A percentile compares a stretch with the other conserved stretches of the same genome.
These are phyloP conservation scores for Trypoxylon attenuatum DNA, from an alignment of 2,888 invertebrate species.

Conservation along the genomic window DNA sequence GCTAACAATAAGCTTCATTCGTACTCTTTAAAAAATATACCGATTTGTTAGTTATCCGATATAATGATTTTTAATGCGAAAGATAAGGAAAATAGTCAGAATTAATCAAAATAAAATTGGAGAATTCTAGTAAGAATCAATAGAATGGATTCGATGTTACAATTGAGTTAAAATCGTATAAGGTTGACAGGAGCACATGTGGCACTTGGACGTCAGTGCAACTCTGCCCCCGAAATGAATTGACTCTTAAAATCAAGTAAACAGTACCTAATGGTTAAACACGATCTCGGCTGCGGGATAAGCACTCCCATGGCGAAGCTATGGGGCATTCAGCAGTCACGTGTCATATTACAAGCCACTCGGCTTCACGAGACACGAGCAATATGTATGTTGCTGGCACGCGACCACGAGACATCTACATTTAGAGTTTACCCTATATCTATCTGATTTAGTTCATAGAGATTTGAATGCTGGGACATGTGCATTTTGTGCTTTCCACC, in stretches of 20 bases:
- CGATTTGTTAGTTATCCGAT: too few species aligned
- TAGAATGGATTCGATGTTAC: neutral
- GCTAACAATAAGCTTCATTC: too few species aligned
- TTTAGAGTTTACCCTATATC: conserved; percentile 32
- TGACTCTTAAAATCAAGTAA: conserved; percentile 65
- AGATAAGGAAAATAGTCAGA: too few species aligned
- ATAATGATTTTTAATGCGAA: neutral
- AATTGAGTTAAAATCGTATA: neutral
- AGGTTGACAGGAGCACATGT: neutral
- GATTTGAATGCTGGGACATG: neutral
- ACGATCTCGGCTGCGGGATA: conserved; percentile 41
- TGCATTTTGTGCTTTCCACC: too few species aligned
- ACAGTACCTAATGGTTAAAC: conserved; percentile 67
- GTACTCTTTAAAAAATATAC: too few species aligned
- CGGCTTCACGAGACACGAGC: conserved; percentile 56
- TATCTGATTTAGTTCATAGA: conserved; percentile 2
- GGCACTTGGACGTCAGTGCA: neutral
- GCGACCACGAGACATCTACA: conserved; percentile 54
- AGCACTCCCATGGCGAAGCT: conserved; percentile 31
- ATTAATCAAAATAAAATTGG: too few species aligned
- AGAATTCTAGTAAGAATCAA: too few species aligned
- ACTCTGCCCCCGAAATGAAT: conserved; percentile 28
- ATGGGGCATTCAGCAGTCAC: conserved; percentile 62
- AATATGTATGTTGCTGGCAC: conserved; percentile 70
- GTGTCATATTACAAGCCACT: conserved; percentile 70